Evolutionary conservation across 2,888 invertebrate genomes (phyloP).

Genomic region (Drosophila neotestacea): DNA sequence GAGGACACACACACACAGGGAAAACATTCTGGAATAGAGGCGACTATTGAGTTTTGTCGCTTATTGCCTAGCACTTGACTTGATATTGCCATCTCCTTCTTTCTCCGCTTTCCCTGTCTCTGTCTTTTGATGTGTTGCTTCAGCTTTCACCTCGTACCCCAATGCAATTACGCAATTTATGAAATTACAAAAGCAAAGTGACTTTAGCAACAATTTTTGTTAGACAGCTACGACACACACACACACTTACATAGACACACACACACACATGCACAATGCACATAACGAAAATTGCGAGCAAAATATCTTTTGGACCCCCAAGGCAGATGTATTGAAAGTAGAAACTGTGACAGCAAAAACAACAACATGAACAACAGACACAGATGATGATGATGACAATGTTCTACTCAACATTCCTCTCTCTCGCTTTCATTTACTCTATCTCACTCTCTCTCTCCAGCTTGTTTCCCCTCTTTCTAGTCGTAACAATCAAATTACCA

Average conservation of each 20-base stretch:
- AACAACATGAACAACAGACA: constrained; percentile 22
- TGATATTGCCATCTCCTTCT: constrained; percentile 7
- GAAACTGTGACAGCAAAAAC: constrained; percentile 28
- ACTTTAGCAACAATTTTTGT: constrained; percentile 60
- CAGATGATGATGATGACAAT: constrained; percentile 27
- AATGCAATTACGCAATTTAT: constrained; percentile 74
- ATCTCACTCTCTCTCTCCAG: background rate
- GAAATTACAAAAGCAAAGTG: constrained; percentile 65
- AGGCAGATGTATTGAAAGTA: constrained; percentile 33
- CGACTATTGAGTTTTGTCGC: constrained; percentile 49
- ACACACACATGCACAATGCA: constrained; percentile 26
- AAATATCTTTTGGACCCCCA: constrained; percentile 45
- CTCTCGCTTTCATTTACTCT: background rate
- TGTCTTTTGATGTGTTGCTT: constrained; percentile 13
- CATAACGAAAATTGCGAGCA: constrained; percentile 55
- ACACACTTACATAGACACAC: constrained; percentile 17
- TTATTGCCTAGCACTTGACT: constrained; percentile 40
- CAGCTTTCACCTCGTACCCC: background rate
- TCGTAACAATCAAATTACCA: constrained; percentile 68
- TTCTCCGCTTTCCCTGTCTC: background rate
- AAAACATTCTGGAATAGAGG: constrained; percentile 1
- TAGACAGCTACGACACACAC: constrained; percentile 19
- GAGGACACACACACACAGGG: constrained; percentile 5
- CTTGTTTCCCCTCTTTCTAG: background rate
- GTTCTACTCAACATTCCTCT: background rate